Conservation (phyloP, 2,888 invertebrate species). For the Athripsodes cinereus region DNA sequence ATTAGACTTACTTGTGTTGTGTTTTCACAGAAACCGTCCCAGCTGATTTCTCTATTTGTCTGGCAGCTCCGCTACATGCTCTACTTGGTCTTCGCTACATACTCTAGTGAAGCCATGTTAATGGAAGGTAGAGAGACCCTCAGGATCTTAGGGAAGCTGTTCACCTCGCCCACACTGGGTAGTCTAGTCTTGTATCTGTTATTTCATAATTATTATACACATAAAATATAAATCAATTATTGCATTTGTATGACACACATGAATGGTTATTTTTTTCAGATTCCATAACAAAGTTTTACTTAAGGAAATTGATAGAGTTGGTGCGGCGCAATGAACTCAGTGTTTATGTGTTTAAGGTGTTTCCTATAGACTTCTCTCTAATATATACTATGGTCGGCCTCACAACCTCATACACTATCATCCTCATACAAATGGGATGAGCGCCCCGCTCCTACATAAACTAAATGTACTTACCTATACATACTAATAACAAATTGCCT, state of each 20-base stretch:
- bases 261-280: slow-evolving; percentile 7
- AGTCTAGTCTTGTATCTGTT: too few species aligned
- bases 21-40: not conserved
- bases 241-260: not conserved
- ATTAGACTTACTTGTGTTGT: too few species aligned
- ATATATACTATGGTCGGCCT: slow-evolving; percentile 4
- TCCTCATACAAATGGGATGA: slow-evolving; percentile 12
- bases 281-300: not conserved
- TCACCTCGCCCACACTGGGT: not conserved
- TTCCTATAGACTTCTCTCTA: slow-evolving; percentile 5
- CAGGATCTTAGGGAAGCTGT: not conserved
- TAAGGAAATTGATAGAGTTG: not conserved
- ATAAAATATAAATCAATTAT: too few species aligned
- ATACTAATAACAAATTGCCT: too few species aligned
- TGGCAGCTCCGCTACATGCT: not conserved
- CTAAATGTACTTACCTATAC: too few species aligned
- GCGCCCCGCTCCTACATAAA: too few species aligned
- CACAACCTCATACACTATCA: slow-evolving; percentile 8
- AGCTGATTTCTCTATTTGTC: not conserved
- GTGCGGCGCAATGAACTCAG: not conserved
- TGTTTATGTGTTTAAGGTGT: not conserved
- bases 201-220: too few species aligned
- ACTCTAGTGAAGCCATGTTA: not conserved
- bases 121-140: not conserved
- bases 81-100: not conserved